These are phyloP conservation scores for Schmidtea mediterranea DNA, from an alignment of 1,140 invertebrate species.

Conservation along the genomic window DNA sequence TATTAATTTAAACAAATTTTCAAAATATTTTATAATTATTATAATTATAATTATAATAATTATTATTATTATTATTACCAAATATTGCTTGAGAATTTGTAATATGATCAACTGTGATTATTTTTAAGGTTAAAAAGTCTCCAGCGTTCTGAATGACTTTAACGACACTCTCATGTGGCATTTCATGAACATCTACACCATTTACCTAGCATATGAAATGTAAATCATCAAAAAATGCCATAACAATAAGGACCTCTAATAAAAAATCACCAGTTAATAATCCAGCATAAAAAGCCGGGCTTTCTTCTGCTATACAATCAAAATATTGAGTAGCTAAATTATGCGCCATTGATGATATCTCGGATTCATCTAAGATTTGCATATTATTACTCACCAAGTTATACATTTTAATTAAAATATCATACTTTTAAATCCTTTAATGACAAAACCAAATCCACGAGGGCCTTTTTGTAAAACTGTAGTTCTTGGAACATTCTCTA, in stretches of 20 bases:
- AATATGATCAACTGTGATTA: slow-evolving; percentile 24
- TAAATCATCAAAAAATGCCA: too few species aligned
- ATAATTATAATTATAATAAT: too few species aligned
- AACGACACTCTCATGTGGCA: slow-evolving; percentile 82
- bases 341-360: slow-evolving; percentile 39
- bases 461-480: slow-evolving; percentile 74
- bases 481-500: slow-evolving; percentile 35
- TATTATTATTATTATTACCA: too few species aligned
- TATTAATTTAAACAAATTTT: too few species aligned
- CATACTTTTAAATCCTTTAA: slow-evolving; percentile 66
- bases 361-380: slow-evolving; percentile 7
- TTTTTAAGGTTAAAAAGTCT: slow-evolving; percentile 72
- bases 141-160: slow-evolving; percentile 71
- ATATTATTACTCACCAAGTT: too few species aligned
- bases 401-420: too few species aligned
- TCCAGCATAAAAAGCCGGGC: slow-evolving; percentile 82
- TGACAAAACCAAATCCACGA: slow-evolving; percentile 87
- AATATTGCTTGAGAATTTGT: too few species aligned
- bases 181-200: slow-evolving; percentile 39
- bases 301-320: slow-evolving; percentile 79
- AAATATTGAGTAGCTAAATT: slow-evolving; percentile 78
- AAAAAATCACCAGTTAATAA: slow-evolving; percentile 76
- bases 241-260: slow-evolving; percentile 40
- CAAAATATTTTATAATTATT: too few species aligned
- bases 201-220: neutral